Conservation (phyloP, 1,140 invertebrate genomes). For the Colletes latitarsis region DNA sequence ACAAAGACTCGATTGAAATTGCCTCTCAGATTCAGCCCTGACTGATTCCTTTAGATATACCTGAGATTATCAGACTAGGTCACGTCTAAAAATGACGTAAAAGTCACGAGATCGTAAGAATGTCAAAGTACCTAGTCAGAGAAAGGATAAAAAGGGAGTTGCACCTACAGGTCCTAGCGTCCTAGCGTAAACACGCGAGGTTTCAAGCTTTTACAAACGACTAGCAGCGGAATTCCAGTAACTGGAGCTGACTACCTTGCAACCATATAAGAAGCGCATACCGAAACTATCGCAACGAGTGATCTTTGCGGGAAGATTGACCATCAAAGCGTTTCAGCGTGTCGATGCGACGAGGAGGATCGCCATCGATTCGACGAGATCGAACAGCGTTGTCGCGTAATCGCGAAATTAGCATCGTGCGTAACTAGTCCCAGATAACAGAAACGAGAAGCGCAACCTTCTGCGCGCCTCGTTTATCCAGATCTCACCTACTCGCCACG, state of each 20-base stretch:
- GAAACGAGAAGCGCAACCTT: conserved; percentile 6
- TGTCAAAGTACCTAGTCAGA: too few relatives aligned
- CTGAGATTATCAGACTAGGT: too few relatives aligned
- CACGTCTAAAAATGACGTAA: too few relatives aligned
- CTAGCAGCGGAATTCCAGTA: not conserved
- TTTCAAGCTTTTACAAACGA: not conserved
- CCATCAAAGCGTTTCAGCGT: too few relatives aligned
- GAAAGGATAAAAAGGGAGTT: too few relatives aligned
- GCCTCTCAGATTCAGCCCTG: too few relatives aligned
- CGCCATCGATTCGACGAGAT: not conserved
- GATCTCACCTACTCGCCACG: conserved; percentile 30
- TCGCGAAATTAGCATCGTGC: not conserved
- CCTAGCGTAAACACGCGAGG: not conserved
- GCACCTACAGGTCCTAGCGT: too few relatives aligned
- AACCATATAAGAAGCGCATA: conserved; percentile 5
- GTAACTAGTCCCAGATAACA: conserved; percentile 19
- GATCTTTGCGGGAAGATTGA: not conserved
- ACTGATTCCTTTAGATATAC: too few relatives aligned
- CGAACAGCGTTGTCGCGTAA: not conserved
- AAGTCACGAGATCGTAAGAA: too few relatives aligned
- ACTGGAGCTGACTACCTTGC: not conserved
- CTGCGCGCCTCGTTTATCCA: not conserved
- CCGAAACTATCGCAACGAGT: conserved; percentile 1
- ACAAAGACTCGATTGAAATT: too few relatives aligned
- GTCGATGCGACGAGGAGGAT: not conserved